Base-by-base conservation (phyloP, 2,888 invertebrate species). In the Busseola fusca region DNA sequence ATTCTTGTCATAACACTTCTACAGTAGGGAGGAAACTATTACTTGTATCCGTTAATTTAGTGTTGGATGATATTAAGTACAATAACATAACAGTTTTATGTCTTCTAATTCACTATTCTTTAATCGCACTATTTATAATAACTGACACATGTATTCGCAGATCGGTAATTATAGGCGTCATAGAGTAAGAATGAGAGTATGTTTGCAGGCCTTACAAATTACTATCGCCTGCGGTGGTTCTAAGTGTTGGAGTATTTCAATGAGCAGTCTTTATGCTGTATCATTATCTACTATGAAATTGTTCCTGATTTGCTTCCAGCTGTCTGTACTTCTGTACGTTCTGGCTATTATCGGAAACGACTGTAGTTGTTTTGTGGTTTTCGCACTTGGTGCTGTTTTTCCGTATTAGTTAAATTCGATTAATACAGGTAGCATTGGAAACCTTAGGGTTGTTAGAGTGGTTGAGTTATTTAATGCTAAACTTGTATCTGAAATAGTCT, bases 171-270 rank as follows among this genome's bases (percentile, higher is more conserved):
- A 72, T 45, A 76, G 80, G 69, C 72, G 76, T 62, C 69, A 64
- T 69, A 62, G 27, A 62, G 34, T 56, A 66, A 59, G 64, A 64
- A 60, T 70, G 63, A 78, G 78, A 74, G 52, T 71, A 76, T 72
- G 80, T 80, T 72, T 79, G 62, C 79, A 86, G 86, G 81, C 78
- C 71, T 76, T 76, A 82, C 70, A 74, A 87, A 82, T 84, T 83
- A 84, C 84, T 78, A 73, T 80, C 42, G 84, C 88, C 83, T 54
- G 21, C 76, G 82, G 87, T 54, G 69, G 64, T 54, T 66, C 48
- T 59, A 64, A 42, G 64, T 76, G 84, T 78, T 52, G 58, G 62
- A 78, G 80, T 69, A 72, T 72, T 80, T 80, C 80, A 80, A 80
- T 80, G 69, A 80, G 72, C 76, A 80, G 67, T 74, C 79, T 80